Evolutionary conservation across 2,797 vertebrate genomes (phyloP), one percentile per base, ranked within the genome.

Genomic region (Gadopsis marmoratus): DNA sequence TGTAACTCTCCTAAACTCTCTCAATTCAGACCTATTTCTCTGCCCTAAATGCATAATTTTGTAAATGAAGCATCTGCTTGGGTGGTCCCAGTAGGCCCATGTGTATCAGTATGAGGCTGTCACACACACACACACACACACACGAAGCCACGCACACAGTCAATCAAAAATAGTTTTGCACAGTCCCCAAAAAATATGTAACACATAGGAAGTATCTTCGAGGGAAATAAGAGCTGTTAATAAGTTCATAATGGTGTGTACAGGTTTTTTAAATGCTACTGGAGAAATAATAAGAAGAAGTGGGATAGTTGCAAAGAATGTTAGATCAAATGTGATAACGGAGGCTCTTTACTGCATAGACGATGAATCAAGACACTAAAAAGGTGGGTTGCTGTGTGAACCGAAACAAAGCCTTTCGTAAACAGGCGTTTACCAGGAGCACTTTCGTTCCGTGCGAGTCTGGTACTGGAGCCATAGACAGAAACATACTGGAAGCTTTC

Each of bases 41-140:
- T 92, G 90, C 86, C 92, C 92, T 93, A 90, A 92, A 93, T 93
- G 87, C 91, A 93, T 92, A 91, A 93, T 91, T 88, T 82, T 66
- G 85, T 90, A 93, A 92, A 91, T 85, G 83, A 91, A 91, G 91
- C 91, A 94, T 93, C 90, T 93, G 90, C 89, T 74, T 84, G 87
- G 83, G 90, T 90, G 91, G 84, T 90, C 92, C 92, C 92, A 72
- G 81, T 70, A 85, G 89, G 55, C 79, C 63, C 51, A n/a, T 81
- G 74, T 77, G 78, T 67, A 84, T 87, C 83, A 72, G 74, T 72
- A 75, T 79, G 70, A 78, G 72, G 74, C 81, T 67, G 67, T 76
- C 75, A 82, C 60, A 70, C 79, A 59, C 43, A 56, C 66, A 68
- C 51, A 84, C 37, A 82, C 43, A 56, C 66, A 69, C 43, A 82